Evolutionary conservation across 2,113 vertebrate genomes (phyloP).

Genomic region (Cebus imitator): DNA sequence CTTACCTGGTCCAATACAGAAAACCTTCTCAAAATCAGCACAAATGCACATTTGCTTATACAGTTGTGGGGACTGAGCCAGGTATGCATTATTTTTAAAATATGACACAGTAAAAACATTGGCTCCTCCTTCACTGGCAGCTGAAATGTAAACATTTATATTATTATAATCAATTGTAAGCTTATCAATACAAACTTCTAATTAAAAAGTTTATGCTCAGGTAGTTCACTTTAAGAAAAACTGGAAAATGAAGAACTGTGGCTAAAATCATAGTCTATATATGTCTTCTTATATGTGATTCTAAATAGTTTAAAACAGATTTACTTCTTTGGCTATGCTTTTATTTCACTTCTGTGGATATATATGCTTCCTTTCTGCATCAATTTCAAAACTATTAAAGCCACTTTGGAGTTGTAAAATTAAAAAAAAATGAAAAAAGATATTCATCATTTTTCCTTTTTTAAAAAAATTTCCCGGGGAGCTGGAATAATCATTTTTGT

Average conservation of each 20-base stretch:
- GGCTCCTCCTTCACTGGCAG: conserved; percentile 98
- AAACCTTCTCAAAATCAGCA: conserved; percentile 99
- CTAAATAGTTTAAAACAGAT: background rate
- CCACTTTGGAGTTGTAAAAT: background rate
- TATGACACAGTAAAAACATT: conserved; percentile 99
- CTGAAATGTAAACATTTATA: conserved; percentile 83
- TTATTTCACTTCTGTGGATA: conserved; percentile 19
- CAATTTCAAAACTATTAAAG: conserved; percentile 35
- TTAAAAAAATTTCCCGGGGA: no score
- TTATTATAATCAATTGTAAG: background rate
- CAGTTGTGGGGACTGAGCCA: conserved; percentile 98
- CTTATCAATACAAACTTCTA: background rate
- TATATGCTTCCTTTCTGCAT: background rate
- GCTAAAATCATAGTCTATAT: background rate
- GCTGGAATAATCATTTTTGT: background rate
- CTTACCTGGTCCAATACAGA: conserved; percentile 98
- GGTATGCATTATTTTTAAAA: conserved; percentile 98
- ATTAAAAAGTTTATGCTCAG: conserved; percentile 36
- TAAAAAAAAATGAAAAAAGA: background rate
- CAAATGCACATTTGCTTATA: conserved; percentile 99
- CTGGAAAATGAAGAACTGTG: conserved; percentile 21
- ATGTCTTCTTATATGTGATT: background rate
- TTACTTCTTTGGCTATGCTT: background rate
- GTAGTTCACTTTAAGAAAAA: background rate
- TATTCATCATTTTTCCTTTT: background rate